phyloP scores from a whole-genome alignment of 2,113 vertebrate genomes.

The human region DNA sequence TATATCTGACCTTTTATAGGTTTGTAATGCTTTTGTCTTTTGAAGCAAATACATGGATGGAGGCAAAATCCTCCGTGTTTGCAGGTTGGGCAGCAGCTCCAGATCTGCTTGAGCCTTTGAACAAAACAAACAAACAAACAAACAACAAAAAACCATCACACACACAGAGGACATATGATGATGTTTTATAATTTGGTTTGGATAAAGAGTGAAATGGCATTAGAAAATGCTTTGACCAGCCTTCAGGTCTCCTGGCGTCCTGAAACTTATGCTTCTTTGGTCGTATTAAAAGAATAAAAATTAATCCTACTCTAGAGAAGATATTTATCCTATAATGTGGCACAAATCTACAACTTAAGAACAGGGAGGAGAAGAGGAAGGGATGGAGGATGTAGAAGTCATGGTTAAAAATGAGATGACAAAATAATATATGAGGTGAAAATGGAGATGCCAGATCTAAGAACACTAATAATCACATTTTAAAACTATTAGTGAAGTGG shows the following conservation, averaged over 20 bases:
- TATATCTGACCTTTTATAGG: neutral
- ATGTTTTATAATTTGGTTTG: neutral
- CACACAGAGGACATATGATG: rapidly evolving
- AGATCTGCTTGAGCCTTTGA: neutral
- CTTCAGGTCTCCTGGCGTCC: neutral
- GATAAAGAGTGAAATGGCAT: neutral
- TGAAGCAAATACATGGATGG: neutral
- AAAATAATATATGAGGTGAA: neutral
- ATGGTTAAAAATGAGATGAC: neutral
- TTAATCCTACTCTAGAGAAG: neutral
- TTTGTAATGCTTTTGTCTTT: neutral
- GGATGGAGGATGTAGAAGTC: neutral
- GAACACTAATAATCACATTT: neutral
- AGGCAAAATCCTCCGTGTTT: neutral
- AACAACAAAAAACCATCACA: neutral
- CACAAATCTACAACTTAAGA: neutral
- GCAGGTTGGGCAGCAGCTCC: neutral
- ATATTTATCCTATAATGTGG: neutral
- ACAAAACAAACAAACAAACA: neutral
- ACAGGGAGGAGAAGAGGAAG: neutral
- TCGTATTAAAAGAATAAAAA: neutral
- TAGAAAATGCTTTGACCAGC: neutral
- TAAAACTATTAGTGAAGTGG: neutral
- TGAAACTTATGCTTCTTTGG: neutral
- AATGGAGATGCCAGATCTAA: neutral